Conservation (phyloP, 2,797 vertebrate species). For the Pangasius macronema region DNA sequence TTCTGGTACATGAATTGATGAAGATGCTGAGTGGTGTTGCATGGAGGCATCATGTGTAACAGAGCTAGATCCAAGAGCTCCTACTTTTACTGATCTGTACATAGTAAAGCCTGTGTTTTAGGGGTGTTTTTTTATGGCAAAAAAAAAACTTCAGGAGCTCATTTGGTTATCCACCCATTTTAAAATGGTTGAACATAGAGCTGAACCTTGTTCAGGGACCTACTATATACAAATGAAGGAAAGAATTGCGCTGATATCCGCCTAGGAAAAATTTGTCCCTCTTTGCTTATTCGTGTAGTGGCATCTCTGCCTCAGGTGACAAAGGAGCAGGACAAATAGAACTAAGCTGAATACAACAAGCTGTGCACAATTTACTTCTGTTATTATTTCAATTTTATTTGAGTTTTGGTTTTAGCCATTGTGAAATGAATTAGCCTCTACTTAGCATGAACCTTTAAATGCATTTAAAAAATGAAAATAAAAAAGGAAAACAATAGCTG, state of each 20-base stretch:
- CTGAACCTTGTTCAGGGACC: slow-evolving; percentile 48
- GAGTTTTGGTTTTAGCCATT: slow-evolving; percentile 86
- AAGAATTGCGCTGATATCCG: slow-evolving; percentile 41
- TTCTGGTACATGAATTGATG: slow-evolving; percentile 37
- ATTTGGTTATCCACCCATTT: slow-evolving; percentile 58
- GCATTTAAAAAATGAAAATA: slow-evolving; percentile 73
- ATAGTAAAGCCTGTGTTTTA: slow-evolving; percentile 40
- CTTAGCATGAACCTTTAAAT: slow-evolving; percentile 91
- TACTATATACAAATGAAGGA: slow-evolving; percentile 45
- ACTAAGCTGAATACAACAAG: slow-evolving; percentile 64
- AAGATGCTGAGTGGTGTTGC: slow-evolving; percentile 48
- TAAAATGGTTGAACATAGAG: slow-evolving; percentile 48
- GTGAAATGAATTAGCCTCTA: slow-evolving; percentile 88
- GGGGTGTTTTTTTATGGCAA: slow-evolving; percentile 37
- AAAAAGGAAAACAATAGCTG: slow-evolving; percentile 73
- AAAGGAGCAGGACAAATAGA: slow-evolving; percentile 55
- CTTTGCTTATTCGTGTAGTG: slow-evolving; percentile 38
- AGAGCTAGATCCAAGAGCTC: slow-evolving; percentile 27
- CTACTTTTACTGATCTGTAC: slow-evolving; percentile 41
- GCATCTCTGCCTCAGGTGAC: slow-evolving; percentile 43
- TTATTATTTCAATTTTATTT: slow-evolving; percentile 77
- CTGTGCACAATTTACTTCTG: slow-evolving; percentile 80
- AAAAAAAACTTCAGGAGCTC: slow-evolving; percentile 41
- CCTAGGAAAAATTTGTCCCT: slow-evolving; percentile 36
- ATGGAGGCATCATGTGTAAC: slow-evolving; percentile 50